Percentiles rank a stretch among this genome's conserved stretches.
Conservation (phyloP, 1,140 invertebrate genomes). For the Brachionus rotundiformis region DNA sequence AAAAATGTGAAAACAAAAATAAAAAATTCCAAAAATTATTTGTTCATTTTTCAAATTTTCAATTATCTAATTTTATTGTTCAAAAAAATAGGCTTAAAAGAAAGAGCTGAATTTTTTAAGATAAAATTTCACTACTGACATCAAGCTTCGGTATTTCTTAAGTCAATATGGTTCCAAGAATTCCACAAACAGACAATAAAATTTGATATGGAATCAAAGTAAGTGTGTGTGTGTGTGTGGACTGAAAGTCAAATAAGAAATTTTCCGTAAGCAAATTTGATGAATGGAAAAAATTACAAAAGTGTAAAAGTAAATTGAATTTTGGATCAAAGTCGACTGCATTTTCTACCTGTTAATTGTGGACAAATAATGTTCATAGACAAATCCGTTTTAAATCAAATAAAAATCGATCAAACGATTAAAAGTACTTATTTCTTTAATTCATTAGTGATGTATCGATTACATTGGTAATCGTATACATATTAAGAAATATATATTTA, state of each 20-base stretch:
- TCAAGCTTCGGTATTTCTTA: not conserved
- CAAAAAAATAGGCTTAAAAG: too few relatives aligned
- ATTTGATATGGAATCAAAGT: constrained; percentile 43
- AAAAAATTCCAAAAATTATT: too few relatives aligned
- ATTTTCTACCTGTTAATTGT: constrained; percentile 14
- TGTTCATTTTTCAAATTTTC: not conserved
- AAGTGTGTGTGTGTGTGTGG: not conserved
- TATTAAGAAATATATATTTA: not conserved
- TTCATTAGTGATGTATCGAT: constrained; percentile 16
- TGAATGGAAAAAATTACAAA: not conserved
- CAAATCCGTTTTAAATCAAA: constrained; percentile 42
- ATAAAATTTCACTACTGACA: not conserved
- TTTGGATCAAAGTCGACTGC: not conserved
- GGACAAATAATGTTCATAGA: constrained; percentile 30
- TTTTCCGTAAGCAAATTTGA: constrained; percentile 26
- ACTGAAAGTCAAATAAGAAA: constrained; percentile 21
- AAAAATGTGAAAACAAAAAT: too few relatives aligned
- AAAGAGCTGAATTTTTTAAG: not conserved
- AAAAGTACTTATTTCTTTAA: constrained; percentile 15
- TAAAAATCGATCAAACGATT: constrained; percentile 23
- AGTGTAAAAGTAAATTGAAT: constrained; percentile 39
- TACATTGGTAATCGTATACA: not conserved
- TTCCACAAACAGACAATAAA: constrained; percentile 24
- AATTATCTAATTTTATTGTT: too few relatives aligned
- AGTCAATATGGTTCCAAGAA: not conserved